A percentile compares a stretch with the other conserved stretches of the same genome.
These are phyloP conservation scores for Lanius collurio DNA, from an alignment of 2,113 vertebrate genomes.

Conservation along the genomic window DNA sequence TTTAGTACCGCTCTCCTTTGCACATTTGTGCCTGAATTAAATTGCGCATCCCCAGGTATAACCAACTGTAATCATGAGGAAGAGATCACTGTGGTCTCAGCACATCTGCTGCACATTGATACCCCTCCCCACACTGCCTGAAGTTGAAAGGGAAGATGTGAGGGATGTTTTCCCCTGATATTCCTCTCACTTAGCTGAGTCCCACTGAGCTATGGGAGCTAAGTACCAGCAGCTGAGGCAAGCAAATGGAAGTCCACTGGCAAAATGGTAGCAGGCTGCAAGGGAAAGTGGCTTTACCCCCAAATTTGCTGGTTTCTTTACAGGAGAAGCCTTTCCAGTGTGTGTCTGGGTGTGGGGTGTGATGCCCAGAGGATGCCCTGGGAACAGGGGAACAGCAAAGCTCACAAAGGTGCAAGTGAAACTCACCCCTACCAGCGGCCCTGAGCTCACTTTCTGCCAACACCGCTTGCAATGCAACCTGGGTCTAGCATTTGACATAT, in stretches of 20 bases:
- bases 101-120: conserved; percentile 72
- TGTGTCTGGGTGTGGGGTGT: background rate
- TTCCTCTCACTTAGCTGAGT: conserved; percentile 60
- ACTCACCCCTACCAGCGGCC: background rate
- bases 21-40: conserved; percentile 69
- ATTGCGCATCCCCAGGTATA: conserved; percentile 76
- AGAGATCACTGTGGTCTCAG: conserved; percentile 75
- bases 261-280: conserved; percentile 45
- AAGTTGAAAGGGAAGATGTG: conserved; percentile 67
- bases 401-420: background rate
- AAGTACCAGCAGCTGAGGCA: background rate
- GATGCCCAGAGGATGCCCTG: background rate
- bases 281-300: background rate
- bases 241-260: conserved; percentile 51
- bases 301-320: background rate
- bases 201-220: conserved; percentile 8
- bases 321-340: background rate
- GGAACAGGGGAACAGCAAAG: background rate
- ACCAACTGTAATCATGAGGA: conserved; percentile 73
- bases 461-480: background rate
- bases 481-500: background rate
- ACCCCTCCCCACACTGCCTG: conserved; percentile 37
- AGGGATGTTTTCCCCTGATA: conserved; percentile 56
- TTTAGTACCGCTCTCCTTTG: conserved; percentile 67
- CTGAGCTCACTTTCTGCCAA: background rate